Evolutionary conservation across 1,140 invertebrate species (phyloP), one percentile per base, ranked within the genome.

Genomic region (Batillaria attramentaria): DNA sequence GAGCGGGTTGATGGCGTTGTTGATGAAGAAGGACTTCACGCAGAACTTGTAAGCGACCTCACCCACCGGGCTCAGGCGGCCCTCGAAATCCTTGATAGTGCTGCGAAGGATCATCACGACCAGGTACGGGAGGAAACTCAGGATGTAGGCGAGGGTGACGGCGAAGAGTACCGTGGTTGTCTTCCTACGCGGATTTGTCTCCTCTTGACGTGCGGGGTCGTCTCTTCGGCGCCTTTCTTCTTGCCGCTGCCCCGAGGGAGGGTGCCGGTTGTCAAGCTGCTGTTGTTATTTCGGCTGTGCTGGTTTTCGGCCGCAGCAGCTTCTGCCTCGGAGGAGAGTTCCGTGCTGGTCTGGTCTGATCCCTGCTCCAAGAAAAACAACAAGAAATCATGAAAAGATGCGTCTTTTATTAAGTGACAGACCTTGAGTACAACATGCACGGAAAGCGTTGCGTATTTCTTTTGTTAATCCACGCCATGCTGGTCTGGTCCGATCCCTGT

Each of bases 1-100:
- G 33, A 87, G 35, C 3, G 86, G 86, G 79, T 87, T 87, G 39
- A 86, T 85, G 37, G 86, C 86, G 77, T 86, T 87, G 80, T 87
- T 87, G 68, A 87, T 84, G 83, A 87, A 86, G 75, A 86, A 87
- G 0, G 86, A 87, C 68, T 87, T 87, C 20, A 86, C 83, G 60
- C 83, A 86, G 43, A 87, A 84, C 80, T 87, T 87, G 76, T 86
- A 87, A n/a, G 83, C 72, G 35, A 88, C 80, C 79, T 88, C 84
- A 31, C 84, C 78, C 4, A 77, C 76, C 0, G 82, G 83, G 74
- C 75, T 79, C 35, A 87, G 76, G 37, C 77, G 83, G n/a, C 78
- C 80, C 42, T 87, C 86, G 31, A 87, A 83, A 68, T 85, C 86
- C 78, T 83, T 86, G 77, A 83, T 84, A 41, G 84, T 62, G 77